phyloP scores from a whole-genome alignment of 2,888 invertebrate species.

The Drosophila leonis region DNA sequence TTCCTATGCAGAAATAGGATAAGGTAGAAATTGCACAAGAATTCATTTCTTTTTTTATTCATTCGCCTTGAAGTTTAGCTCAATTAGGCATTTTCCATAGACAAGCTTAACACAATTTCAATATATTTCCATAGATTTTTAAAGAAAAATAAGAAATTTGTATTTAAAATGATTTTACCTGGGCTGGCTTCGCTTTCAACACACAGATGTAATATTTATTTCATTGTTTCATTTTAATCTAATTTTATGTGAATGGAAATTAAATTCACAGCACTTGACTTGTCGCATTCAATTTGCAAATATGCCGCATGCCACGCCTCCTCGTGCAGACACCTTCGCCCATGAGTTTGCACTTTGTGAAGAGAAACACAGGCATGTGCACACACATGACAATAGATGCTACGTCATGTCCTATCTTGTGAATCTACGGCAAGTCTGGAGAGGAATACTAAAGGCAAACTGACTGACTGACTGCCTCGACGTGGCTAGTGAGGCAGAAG shows the following conservation, averaged over 20 bases:
- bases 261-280: constrained; percentile 78
- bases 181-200: constrained; percentile 25
- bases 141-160: constrained; percentile 1
- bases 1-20: too few species aligned
- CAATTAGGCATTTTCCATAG: not conserved
- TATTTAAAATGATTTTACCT: constrained; percentile 5
- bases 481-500: constrained; percentile 54
- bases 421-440: constrained; percentile 30
- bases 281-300: constrained; percentile 76
- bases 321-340: not conserved
- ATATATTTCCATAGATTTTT: constrained; percentile 5
- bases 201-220: constrained; percentile 26
- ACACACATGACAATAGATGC: constrained; percentile 52
- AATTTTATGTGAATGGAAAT: constrained; percentile 71
- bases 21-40: not conserved
- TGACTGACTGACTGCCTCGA: constrained; percentile 13
- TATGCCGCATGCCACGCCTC: constrained; percentile 13
- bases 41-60: not conserved
- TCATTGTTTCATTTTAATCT: constrained; percentile 53
- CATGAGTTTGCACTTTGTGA: constrained; percentile 7
- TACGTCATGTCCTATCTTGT: constrained; percentile 49
- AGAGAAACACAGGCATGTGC: not conserved
- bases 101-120: not conserved
- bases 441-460: constrained; percentile 5
- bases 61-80: not conserved